Evolutionary conservation across 1,140 invertebrate genomes (phyloP), one percentile per base, ranked within the genome.

Genomic region (Dreissena polymorpha): DNA sequence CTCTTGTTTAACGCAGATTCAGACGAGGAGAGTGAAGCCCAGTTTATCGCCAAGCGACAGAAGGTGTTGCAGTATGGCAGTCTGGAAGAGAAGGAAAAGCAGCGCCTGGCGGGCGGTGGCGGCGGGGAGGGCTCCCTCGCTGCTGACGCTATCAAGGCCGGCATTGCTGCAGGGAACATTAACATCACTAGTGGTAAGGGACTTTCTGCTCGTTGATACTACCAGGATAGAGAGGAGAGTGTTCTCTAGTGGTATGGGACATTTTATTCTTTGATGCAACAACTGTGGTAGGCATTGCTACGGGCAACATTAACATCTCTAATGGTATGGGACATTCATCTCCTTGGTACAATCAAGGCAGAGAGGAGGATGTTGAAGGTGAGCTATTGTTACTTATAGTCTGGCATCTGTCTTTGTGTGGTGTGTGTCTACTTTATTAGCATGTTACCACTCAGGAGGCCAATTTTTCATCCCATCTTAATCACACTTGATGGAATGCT

Each of bases 1-100:
- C 39, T 39, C 39, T 39, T 39, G 8, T 39, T 39, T 67, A 50
- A 23, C 60, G 25, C 14, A 83, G 81, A 77, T 76, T 97, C 97
- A 49, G 97, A 98, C 90, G 97, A 98, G 84, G 97, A 97, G 87
- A 96, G 97, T 27, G 86, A 83, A 90, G 89, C 53, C 18, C 64
- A 96, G 64, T 91, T 94, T 67, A 95, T 96, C 86, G 93, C 95
- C 0, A 97, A 97, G 91, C 95, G 96, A 81, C 94, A 94, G 78
- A 97, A 96, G 90, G 95, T 95, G 0, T 94, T 97, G 5, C 81
- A 83, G 27, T 98, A 97, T 95, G 97, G 97, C 23, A 97, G 96
- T 6, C 91, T 98, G 83, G 97, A 98, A 91, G 97, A 97, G 88
- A 93, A 95, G 21, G 96, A 97, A 91, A 78, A 85, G 16, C 77